Conservation (phyloP, 1,140 invertebrate species). For the Aphaenogaster ashmeadi region DNA sequence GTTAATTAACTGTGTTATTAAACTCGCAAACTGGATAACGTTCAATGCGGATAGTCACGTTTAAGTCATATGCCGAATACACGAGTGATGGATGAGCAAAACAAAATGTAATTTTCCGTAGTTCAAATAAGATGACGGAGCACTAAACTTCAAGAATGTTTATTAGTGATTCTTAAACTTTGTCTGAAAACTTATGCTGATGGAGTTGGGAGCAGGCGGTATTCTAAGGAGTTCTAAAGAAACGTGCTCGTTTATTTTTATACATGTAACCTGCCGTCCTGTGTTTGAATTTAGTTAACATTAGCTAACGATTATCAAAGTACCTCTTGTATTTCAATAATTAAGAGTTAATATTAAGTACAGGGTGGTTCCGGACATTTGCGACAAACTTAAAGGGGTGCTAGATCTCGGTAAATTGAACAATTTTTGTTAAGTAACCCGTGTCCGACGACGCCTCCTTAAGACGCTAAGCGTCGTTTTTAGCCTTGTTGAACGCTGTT, state of each 20-base stretch:
- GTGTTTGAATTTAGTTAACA: background rate
- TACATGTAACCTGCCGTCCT: background rate
- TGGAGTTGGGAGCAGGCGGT: background rate
- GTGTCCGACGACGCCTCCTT: no score
- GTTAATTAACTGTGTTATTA: conserved; percentile 13
- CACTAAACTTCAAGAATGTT: conserved; percentile 37
- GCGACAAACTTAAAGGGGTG: no score
- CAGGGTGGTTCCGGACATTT: no score
- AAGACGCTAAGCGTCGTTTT: no score
- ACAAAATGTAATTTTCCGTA: conserved; percentile 34
- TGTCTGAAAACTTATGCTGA: conserved; percentile 20
- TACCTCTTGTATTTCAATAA: conserved; percentile 1
- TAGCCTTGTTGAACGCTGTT: no score
- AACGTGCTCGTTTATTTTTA: conserved; percentile 5
- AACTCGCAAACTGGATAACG: conserved; percentile 20
- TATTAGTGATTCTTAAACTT: conserved; percentile 53
- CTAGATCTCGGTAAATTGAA: no score
- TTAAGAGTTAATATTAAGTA: background rate
- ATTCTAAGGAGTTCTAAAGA: background rate
- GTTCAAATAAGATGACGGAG: conserved; percentile 47
- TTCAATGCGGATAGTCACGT: background rate
- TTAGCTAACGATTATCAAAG: background rate
- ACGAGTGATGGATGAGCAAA: conserved; percentile 35
- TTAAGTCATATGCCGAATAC: conserved; percentile 26
- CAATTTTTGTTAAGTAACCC: no score